Evolutionary conservation across 2,888 invertebrate species (phyloP), one percentile per base, ranked within the genome.

Genomic region (Sinelater perroti): DNA sequence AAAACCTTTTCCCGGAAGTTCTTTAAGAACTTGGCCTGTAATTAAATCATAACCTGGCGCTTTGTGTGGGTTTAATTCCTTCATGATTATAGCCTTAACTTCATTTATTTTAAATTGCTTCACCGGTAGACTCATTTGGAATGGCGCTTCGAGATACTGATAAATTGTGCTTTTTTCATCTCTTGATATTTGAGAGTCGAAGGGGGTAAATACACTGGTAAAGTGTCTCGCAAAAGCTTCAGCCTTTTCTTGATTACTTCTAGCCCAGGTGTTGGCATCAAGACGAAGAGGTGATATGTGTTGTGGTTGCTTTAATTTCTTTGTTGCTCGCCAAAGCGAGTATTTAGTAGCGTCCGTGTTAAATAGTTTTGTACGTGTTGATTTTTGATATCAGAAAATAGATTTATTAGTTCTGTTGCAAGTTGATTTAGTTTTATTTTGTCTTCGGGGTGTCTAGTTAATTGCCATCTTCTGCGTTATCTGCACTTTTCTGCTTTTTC

Each of bases 41-140:
- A 42, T 42, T 42, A 42, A 20, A 10, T 42, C 42, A 20, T 20
- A 42, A 14, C 44, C 44, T 24, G 44, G 44, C 21, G 44, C 24
- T 44, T 44, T 44, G 8, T 44, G n/a, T n/a, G n/a, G n/a, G n/a
- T n/a, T n/a, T n/a, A n/a, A n/a, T n/a, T n/a, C n/a, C n/a, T n/a
- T n/a, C n/a, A n/a, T n/a, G n/a, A 33, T 33, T 33, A 8, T 33
- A 13, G 13, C n/a, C 33, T 33, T 33, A n/a, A 13, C n/a, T 3
- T 30, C 30, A n/a, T 30, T 30, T 36, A 36, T 17, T 36, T 36
- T 36, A 17, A 36, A 36, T n/a, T 36, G 40, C 18, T 18, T 40
- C 4, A 18, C 10, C 10, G 18, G 40, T 40, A 10, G 10, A n/a
- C 40, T 6, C 40, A 40, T 20, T 40, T 40, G 17, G 21, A 40